Evolutionary conservation across 2,888 invertebrate species (phyloP).

Genomic region (Sarcophaga carnaria): DNA sequence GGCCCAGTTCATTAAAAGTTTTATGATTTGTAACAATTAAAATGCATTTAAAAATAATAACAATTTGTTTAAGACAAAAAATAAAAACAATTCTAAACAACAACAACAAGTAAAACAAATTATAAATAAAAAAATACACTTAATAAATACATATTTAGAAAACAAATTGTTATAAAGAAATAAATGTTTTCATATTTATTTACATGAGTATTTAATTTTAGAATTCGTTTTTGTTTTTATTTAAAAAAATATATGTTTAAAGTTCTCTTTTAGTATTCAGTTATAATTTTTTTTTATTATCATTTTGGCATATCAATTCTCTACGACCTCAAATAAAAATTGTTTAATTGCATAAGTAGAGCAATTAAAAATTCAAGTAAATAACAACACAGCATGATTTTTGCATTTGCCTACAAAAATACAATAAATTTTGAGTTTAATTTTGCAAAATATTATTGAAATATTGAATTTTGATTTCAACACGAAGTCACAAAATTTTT

Average conservation of each 20-base stretch:
- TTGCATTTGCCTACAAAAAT: too few species aligned
- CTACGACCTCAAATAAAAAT: constrained; percentile 31
- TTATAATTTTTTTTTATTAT: constrained; percentile 13
- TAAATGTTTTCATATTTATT: background rate
- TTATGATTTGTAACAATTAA: constrained; percentile 50
- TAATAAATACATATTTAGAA: constrained; percentile 43
- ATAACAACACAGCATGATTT: too few species aligned
- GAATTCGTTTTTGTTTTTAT: background rate
- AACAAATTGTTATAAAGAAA: constrained; percentile 18
- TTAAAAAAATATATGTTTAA: constrained; percentile 28
- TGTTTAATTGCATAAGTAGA: too few species aligned
- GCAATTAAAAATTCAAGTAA: too few species aligned
- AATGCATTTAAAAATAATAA: constrained; percentile 42
- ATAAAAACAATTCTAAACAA: constrained; percentile 29
- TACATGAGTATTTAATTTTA: background rate
- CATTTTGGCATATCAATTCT: constrained; percentile 29
- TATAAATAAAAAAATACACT: background rate
- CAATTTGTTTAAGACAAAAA: background rate
- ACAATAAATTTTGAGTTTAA: too few species aligned
- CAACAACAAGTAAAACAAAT: background rate
- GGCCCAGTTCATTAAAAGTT: background rate
- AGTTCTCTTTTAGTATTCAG: constrained; percentile 39
- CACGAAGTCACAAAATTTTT: too few species aligned
- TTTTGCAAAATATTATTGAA: too few species aligned
- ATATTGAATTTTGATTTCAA: too few species aligned